Evolutionary conservation across 2,797 vertebrate genomes (phyloP).

Genomic region (Argya squamiceps): DNA sequence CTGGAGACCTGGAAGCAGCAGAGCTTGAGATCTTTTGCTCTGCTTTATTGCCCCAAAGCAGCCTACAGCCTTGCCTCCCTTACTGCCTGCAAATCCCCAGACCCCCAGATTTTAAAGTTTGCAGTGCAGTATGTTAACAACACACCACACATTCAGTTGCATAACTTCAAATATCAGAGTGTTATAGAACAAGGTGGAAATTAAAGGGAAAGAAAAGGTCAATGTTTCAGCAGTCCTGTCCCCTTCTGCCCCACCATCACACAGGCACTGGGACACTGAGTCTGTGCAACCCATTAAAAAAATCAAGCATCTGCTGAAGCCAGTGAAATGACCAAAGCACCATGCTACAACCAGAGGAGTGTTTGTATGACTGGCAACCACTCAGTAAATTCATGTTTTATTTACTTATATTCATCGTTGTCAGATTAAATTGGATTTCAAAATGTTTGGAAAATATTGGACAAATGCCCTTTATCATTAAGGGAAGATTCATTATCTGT

Average conservation of each 20-base stretch:
- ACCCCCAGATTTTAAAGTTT: neutral
- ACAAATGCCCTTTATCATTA: slow-evolving; percentile 20
- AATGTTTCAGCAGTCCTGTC: neutral
- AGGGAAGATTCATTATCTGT: neutral
- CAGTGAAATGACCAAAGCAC: neutral
- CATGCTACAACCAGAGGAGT: neutral
- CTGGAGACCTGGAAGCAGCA: neutral
- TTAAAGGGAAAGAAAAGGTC: neutral
- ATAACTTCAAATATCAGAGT: neutral
- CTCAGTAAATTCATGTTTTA: neutral
- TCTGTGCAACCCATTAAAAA: neutral
- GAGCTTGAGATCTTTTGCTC: neutral
- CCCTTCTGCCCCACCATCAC: neutral
- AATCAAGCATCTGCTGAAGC: neutral
- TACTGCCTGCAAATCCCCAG: neutral
- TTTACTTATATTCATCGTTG: neutral
- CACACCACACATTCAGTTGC: neutral
- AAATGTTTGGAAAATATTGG: neutral
- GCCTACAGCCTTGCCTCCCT: fast-evolving
- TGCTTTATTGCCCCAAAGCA: neutral
- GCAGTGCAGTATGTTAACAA: neutral
- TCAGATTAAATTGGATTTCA: slow-evolving; percentile 12
- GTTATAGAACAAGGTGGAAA: neutral
- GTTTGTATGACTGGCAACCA: neutral
- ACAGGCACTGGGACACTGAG: neutral